Percentiles rank a stretch among this genome's conserved stretches.
Evolutionary conservation across 2,797 vertebrate species (phyloP).

Genomic region (Helicolenus hilgendorfi): DNA sequence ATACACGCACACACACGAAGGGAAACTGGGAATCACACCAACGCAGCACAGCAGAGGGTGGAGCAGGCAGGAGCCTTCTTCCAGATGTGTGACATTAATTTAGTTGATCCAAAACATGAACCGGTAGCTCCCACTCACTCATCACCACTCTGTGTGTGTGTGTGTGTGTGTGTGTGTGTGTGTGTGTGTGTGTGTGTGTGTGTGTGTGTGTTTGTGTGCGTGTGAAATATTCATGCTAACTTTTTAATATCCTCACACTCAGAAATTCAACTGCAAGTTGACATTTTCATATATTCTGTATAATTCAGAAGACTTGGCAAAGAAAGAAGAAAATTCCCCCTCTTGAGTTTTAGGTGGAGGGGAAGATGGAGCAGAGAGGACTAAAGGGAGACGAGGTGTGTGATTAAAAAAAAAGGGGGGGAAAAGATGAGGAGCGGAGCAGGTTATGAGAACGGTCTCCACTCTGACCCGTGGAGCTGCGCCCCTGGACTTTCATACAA

Average conservation of each 20-base stretch:
- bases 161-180: not conserved
- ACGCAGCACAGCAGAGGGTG: constrained; percentile 87
- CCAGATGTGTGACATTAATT: constrained; percentile 90
- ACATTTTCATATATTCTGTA: not conserved
- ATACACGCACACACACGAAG: constrained; percentile 50
- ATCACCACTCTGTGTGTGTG: constrained; percentile 53
- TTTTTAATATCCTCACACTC: constrained; percentile 26
- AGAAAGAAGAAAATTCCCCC: not conserved
- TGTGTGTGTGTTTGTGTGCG: not conserved
- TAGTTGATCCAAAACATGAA: constrained; percentile 88
- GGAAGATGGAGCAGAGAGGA: not conserved
- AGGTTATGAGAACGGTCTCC: constrained; percentile 88
- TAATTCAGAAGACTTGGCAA: not conserved
- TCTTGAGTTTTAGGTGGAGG: constrained; percentile 22
- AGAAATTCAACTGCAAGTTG: constrained; percentile 29
- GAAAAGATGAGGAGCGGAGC: constrained; percentile 76
- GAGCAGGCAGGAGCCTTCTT: constrained; percentile 86
- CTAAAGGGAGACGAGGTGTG: constrained; percentile 41
- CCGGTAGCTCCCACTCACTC: constrained; percentile 89
- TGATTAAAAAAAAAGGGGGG: constrained; percentile 22
- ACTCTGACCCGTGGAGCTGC: constrained; percentile 86
- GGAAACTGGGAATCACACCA: constrained; percentile 88
- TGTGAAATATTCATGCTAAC: constrained; percentile 1
- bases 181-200: not conserved
- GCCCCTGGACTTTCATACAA: constrained; percentile 87